These are phyloP conservation scores for Coenobita brevimanus DNA, from an alignment of 1,140 invertebrate species.

Conservation along the genomic window DNA sequence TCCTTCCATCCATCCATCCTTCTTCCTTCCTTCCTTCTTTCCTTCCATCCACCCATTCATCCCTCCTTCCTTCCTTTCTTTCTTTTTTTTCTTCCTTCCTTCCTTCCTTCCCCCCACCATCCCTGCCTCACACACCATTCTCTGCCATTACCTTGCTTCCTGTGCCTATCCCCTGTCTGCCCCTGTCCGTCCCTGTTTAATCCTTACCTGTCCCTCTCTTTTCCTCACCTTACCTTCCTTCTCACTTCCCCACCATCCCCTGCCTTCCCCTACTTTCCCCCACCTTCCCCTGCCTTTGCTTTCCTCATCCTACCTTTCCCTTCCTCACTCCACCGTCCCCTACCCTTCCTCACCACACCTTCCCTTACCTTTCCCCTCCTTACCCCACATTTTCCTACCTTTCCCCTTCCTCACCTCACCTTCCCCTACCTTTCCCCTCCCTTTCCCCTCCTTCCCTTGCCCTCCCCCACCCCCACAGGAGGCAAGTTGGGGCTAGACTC, in stretches of 20 bases:
- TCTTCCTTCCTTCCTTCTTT: too few species aligned
- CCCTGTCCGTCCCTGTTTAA: background rate
- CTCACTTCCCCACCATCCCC: background rate
- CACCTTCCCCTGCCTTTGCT: background rate
- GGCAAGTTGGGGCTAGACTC: constrained; percentile 64
- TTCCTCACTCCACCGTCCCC: background rate
- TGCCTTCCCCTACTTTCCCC: background rate
- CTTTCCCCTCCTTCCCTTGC: too few species aligned
- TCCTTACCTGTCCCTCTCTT: background rate
- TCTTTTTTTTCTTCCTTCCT: background rate
- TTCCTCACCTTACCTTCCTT: background rate
- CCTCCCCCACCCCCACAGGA: constrained; percentile 31
- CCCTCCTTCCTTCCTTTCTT: background rate
- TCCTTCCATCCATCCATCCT: too few species aligned
- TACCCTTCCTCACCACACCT: too few species aligned
- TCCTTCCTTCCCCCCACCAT: background rate
- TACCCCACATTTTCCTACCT: too few species aligned
- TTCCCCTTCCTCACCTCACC: too few species aligned
- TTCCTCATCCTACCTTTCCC: background rate
- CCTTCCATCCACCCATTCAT: too few species aligned
- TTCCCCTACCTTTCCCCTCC: too few species aligned
- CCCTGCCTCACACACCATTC: background rate
- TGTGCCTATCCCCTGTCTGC: too few species aligned
- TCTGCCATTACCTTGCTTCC: background rate
- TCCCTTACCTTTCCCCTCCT: too few species aligned